Conservation (phyloP, 2,797 vertebrate species). For the Chiloscyllium punctatum region DNA sequence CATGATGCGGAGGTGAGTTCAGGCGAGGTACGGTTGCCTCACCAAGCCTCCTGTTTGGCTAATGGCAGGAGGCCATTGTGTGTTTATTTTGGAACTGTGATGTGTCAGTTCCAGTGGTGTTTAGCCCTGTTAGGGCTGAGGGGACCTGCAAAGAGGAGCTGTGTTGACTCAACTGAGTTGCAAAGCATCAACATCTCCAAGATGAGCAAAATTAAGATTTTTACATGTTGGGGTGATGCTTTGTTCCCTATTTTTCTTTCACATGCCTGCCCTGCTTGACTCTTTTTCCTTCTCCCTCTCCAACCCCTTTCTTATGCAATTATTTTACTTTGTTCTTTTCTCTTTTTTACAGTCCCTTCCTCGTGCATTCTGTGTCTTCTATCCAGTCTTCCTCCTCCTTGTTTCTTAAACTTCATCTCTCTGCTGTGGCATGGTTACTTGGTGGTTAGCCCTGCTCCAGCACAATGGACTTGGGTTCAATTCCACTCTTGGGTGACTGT, state of each 20-base stretch:
- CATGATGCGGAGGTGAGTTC: background rate
- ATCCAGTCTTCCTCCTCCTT: background rate
- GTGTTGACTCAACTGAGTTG: background rate
- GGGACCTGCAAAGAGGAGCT: background rate
- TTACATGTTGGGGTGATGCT: background rate
- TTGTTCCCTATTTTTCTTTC: background rate
- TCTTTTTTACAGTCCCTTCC: background rate
- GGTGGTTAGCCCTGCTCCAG: no score
- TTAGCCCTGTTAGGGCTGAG: background rate
- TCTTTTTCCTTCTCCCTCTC: background rate
- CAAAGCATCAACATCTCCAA: background rate
- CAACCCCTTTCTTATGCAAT: background rate
- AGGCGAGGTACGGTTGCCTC: background rate
- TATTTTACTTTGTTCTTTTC: no score
- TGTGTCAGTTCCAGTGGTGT: background rate
- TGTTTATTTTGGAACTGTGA: background rate
- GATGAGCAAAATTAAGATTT: background rate
- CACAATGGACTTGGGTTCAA: no score
- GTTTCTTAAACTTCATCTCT: background rate
- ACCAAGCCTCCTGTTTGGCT: background rate
- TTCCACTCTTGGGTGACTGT: no score
- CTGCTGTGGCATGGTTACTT: no score
- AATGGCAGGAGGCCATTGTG: background rate
- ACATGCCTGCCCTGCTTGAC: background rate
- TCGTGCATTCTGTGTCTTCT: background rate